Base-by-base conservation (phyloP, 2,797 vertebrate genomes). In the Chelidonichthys spinosus region DNA sequence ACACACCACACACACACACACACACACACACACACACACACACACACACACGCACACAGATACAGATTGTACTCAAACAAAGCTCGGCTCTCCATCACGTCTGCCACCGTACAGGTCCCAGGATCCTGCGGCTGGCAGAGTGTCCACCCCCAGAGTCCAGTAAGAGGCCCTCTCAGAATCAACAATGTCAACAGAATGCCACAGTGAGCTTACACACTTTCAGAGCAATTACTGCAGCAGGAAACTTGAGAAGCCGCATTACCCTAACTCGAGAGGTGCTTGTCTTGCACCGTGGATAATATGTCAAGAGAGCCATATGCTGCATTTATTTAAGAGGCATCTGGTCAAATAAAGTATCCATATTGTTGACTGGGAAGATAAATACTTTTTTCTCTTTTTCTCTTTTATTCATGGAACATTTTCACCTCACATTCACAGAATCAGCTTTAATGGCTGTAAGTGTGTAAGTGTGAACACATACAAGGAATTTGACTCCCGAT, bases 31-130 rank as follows among this genome's bases (percentile, higher is more conserved):
- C 35, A 15, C 15, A 36, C 35, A 1, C 54, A 36, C 35, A 17
- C 54, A 0, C 54, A 5, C 66, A 53, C 72, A 63, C 61, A 63
- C 76, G 70, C 62, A 72, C 61, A 70, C 17, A 36, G 33, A 67
- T 46, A 71, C 63, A 61, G 35, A 83, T 60, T 69, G 81, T 71
- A 63, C 59, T 69, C n/a, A 32, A 80, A 84, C 75, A 79, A 83
- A 82, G 69, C 84, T 70, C 15, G 54, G 85, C 92, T 86, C 87
- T 94, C 88, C 87, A 94, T 93, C 93, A 92, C 59, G 67, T 72
- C 87, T 92, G 92, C 85, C 92, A 93, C 74, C 55, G 32, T 25
- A 54, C 83, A 52, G 80, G 81, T 88, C 87, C 87, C 86, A 66
- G 50, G 82, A 80, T 89, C 80, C 83, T 70, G 70, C 69, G 85